Percentiles rank a stretch among this genome's conserved stretches.
These are phyloP conservation scores for Rosalia funebris DNA, from an alignment of 2,888 invertebrate genomes.

Conservation along the genomic window DNA sequence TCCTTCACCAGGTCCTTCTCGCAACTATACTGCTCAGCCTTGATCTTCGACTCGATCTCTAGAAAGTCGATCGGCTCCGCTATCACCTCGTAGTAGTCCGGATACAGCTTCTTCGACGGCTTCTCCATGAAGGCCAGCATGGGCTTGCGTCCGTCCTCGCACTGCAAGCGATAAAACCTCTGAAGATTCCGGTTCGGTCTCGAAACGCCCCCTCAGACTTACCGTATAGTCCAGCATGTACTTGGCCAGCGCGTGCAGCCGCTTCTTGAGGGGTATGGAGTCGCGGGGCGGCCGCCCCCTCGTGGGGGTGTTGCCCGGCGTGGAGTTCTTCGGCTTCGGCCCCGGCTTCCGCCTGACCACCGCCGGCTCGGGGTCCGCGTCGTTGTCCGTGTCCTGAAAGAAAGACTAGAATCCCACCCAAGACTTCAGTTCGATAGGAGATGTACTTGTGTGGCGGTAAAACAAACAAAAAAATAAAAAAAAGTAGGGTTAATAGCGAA, in stretches of 20 bases:
- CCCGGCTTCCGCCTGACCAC: constrained; percentile 55
- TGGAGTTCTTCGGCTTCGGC: constrained; percentile 53
- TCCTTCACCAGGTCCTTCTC: constrained; percentile 89
- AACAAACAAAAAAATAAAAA: constrained; percentile 6
- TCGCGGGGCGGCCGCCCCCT: constrained; percentile 62
- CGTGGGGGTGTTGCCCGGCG: constrained; percentile 45
- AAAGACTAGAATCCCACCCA: constrained; percentile 34
- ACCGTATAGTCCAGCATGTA: constrained; percentile 75
- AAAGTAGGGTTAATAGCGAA: constrained; percentile 24
- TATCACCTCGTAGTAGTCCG: constrained; percentile 95
- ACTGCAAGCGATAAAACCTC: constrained; percentile 66
- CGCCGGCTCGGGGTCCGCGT: constrained; percentile 64
- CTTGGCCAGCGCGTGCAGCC: constrained; percentile 83
- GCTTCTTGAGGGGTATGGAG: constrained; percentile 75
- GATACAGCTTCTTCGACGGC: constrained; percentile 93
- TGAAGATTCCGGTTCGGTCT: no score
- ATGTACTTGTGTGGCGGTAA: no score
- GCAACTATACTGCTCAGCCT: constrained; percentile 82
- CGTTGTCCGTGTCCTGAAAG: constrained; percentile 60
- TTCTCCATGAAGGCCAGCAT: constrained; percentile 96
- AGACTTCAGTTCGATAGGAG: constrained; percentile 8
- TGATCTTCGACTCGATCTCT: constrained; percentile 91
- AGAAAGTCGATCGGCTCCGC: constrained; percentile 94
- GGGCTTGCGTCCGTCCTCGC: constrained; percentile 83
- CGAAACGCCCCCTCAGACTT: no score